Conservation (phyloP, 1,140 invertebrate genomes). For the Apis laboriosa region DNA sequence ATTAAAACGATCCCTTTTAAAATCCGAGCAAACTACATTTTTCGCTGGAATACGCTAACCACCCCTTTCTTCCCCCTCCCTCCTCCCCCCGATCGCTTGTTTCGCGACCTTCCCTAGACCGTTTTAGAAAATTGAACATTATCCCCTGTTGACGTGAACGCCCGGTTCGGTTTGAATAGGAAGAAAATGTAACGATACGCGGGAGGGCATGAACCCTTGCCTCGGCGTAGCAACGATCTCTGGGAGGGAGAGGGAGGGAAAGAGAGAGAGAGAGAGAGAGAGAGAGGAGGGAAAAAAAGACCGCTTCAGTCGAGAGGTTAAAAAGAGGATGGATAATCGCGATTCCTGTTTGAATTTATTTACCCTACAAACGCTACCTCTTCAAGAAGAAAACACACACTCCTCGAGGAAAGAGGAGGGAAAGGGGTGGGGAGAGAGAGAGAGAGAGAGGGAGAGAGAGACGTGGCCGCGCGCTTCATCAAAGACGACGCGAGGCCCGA, state of each 20-base stretch:
- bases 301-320: background rate
- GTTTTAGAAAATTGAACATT: constrained; percentile 1
- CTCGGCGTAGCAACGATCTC: constrained; percentile 5
- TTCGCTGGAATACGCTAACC: too few relatives aligned
- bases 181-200: constrained; percentile 1
- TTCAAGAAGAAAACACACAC: constrained; percentile 9
- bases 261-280: background rate
- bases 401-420: constrained; percentile 10
- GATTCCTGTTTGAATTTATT: constrained; percentile 39
- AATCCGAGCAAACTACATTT: too few relatives aligned
- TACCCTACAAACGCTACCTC: constrained; percentile 20
- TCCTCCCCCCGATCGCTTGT: background rate
- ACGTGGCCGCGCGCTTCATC: background rate
- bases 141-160: background rate
- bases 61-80: too few relatives aligned
- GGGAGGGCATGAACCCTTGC: constrained; percentile 1
- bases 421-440: background rate
- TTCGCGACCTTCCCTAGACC: background rate
- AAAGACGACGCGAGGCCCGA: background rate
- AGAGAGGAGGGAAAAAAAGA: background rate
- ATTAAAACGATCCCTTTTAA: too few relatives aligned
- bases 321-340: constrained; percentile 18
- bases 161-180: background rate
- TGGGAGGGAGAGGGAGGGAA: background rate
- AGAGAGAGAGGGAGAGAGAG: background rate